Percentiles rank a stretch among this genome's conserved stretches.
These are phyloP conservation scores for Euura lappo DNA, from an alignment of 1,140 invertebrate species.

Conservation along the genomic window DNA sequence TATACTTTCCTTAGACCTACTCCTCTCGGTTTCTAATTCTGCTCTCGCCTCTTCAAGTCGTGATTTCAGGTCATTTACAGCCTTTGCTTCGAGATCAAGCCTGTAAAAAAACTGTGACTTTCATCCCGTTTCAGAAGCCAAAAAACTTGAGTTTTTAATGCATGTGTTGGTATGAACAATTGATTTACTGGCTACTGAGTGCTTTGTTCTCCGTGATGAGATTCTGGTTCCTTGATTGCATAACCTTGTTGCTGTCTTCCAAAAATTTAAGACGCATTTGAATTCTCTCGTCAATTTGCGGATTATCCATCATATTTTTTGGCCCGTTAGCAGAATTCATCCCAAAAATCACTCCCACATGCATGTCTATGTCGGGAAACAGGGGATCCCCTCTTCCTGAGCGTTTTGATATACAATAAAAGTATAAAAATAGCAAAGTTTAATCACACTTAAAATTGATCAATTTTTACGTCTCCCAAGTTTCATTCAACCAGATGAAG, in stretches of 20 bases:
- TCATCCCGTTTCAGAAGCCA: too few species aligned
- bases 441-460: too few species aligned
- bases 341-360: conserved; percentile 20
- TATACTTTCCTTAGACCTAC: neutral
- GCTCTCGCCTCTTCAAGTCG: conserved; percentile 3
- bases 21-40: conserved; percentile 21
- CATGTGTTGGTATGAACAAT: too few species aligned
- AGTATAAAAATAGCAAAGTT: too few species aligned
- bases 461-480: too few species aligned
- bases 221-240: conserved; percentile 35
- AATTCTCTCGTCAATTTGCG: conserved; percentile 22
- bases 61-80: neutral
- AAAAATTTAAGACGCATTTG: conserved; percentile 33
- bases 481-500: too few species aligned
- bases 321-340: neutral
- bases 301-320: neutral
- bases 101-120: neutral
- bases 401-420: neutral
- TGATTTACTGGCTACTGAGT: conserved; percentile 9
- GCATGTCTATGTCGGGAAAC: conserved; percentile 22
- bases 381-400: conserved; percentile 27
- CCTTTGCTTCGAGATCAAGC: neutral
- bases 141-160: too few species aligned
- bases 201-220: conserved; percentile 36
- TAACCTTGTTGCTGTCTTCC: conserved; percentile 34